phyloP scores from a whole-genome alignment of 2,113 vertebrate species.

The Brachirus orientalis region DNA sequence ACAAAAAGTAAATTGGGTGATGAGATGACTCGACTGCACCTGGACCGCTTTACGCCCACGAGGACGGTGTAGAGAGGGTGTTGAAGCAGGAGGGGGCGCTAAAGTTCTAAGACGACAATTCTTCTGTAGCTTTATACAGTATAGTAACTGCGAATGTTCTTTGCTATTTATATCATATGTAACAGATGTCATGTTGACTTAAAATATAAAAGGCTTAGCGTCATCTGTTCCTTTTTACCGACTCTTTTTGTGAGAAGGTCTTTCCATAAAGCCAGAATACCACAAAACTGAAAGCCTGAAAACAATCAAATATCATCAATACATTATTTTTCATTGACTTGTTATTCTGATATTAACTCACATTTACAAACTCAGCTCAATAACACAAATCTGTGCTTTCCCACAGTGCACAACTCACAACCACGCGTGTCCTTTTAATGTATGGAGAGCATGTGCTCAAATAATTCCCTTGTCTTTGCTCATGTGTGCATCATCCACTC shows the following conservation, averaged over 20 bases:
- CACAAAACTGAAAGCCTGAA: not conserved
- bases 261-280: not conserved
- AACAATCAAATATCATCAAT: not conserved
- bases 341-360: not conserved
- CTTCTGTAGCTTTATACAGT: not conserved
- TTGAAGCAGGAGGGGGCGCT: slow-evolving; percentile 45
- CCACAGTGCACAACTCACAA: not conserved
- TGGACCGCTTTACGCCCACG: too few relatives aligned
- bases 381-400: slow-evolving; percentile 4
- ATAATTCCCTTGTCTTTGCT: not conserved
- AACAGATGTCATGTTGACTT: slow-evolving; percentile 2
- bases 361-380: too few relatives aligned
- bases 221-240: not conserved
- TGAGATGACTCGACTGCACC: too few relatives aligned
- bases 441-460: not conserved
- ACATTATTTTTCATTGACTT: slow-evolving; percentile 1
- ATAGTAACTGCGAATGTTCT: not conserved
- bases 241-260: not conserved
- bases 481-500: not conserved
- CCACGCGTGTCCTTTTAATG: not conserved
- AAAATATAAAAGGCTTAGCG: slow-evolving; percentile 6
- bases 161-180: slow-evolving; percentile 2
- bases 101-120: not conserved
- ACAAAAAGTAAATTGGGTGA: not conserved
- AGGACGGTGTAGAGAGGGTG: too few relatives aligned